These are phyloP conservation scores for Ptyas mucosa DNA, from an alignment of 2,113 vertebrate genomes.

Conservation along the genomic window DNA sequence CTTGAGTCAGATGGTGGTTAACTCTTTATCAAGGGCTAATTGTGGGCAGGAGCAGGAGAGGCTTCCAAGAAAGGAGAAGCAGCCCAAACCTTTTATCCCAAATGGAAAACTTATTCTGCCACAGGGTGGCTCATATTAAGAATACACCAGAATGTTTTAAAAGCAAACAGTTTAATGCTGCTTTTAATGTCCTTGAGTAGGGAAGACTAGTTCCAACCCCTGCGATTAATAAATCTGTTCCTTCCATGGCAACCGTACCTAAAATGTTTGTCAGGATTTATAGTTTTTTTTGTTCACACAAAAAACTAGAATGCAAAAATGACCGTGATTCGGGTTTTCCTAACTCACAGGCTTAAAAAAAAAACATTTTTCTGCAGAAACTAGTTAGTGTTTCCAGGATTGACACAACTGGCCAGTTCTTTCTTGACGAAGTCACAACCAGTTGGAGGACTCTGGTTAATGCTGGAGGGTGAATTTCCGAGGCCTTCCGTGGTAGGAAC, in stretches of 20 bases:
- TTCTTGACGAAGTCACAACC: slow-evolving; percentile 45
- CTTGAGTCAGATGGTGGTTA: not conserved
- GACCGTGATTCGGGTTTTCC: slow-evolving; percentile 28
- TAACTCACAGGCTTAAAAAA: slow-evolving; percentile 14
- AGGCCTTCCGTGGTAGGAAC: not conserved
- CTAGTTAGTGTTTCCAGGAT: slow-evolving; percentile 25
- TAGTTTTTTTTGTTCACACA: slow-evolving; percentile 55
- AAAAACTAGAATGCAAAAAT: slow-evolving; percentile 26
- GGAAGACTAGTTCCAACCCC: slow-evolving; percentile 42
- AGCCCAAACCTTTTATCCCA: not conserved
- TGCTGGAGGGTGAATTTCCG: slow-evolving; percentile 42
- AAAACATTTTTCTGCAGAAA: slow-evolving; percentile 25
- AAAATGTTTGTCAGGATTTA: slow-evolving; percentile 42
- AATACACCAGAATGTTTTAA: not conserved
- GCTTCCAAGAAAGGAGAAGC: not conserved
- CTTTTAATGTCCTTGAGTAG: slow-evolving; percentile 50
- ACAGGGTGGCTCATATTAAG: not conserved
- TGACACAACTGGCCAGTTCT: slow-evolving; percentile 18
- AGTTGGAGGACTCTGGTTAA: slow-evolving; percentile 37
- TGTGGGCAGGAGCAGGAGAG: not conserved
- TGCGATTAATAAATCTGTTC: slow-evolving; percentile 46
- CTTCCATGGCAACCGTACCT: not conserved
- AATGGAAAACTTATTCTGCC: not conserved
- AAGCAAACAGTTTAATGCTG: slow-evolving; percentile 24
- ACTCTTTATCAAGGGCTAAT: not conserved